phyloP scores from a whole-genome alignment of 2,888 invertebrate species.

The Drosophila prolongata region DNA sequence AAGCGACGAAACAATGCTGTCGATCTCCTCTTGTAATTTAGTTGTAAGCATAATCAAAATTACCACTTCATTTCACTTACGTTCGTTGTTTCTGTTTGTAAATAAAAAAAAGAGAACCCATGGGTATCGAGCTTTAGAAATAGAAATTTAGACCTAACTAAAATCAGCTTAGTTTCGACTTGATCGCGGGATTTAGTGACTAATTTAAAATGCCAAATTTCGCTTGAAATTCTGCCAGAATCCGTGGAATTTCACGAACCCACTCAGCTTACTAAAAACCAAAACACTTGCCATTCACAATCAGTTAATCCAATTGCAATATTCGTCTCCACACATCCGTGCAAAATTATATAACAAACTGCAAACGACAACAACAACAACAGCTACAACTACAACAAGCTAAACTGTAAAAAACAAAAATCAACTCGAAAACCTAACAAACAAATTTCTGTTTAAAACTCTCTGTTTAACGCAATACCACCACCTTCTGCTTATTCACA shows the following conservation, averaged over 20 bases:
- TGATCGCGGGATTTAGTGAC: slow-evolving; percentile 20
- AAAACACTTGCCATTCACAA: slow-evolving; percentile 17
- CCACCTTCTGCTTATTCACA: slow-evolving; percentile 62
- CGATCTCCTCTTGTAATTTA: slow-evolving; percentile 26
- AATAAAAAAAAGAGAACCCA: slow-evolving; percentile 9
- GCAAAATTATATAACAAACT: slow-evolving; percentile 33
- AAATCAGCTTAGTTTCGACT: slow-evolving; percentile 11
- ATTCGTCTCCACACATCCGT: slow-evolving; percentile 26
- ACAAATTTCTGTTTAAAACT: slow-evolving; percentile 35
- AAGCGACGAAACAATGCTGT: slow-evolving; percentile 30
- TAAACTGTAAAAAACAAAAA: slow-evolving; percentile 34
- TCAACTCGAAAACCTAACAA: slow-evolving; percentile 15
- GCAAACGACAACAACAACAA: slow-evolving; percentile 14
- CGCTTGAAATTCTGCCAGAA: slow-evolving; percentile 14
- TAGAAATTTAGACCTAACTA: slow-evolving; percentile 12
- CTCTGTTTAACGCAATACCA: slow-evolving; percentile 57
- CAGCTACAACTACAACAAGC: slow-evolving; percentile 39
- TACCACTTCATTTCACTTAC: slow-evolving; percentile 23
- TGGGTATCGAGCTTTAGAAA: slow-evolving; percentile 3
- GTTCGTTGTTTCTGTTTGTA: slow-evolving; percentile 33
- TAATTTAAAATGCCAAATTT: slow-evolving; percentile 15
- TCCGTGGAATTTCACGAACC: not conserved
- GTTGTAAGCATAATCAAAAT: slow-evolving; percentile 30
- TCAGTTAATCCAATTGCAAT: slow-evolving; percentile 4
- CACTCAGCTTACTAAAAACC: slow-evolving; percentile 25